Evolutionary conservation across 2,888 invertebrate species (phyloP), one percentile per base, ranked within the genome.

Genomic region (Mesorhabditis belari): DNA sequence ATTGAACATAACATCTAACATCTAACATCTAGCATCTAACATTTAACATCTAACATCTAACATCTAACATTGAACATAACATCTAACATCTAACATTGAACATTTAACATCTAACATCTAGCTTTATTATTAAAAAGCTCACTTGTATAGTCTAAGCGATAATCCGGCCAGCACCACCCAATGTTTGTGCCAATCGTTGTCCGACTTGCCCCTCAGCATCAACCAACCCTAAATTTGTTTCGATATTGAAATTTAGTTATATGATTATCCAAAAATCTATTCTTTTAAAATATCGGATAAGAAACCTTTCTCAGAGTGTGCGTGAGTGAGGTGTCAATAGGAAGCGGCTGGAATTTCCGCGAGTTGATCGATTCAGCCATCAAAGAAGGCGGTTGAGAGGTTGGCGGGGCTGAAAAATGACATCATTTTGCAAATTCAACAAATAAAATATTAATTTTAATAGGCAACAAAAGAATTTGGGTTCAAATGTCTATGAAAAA

Each of bases 81-180:
- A n/a, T n/a, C n/a, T n/a, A n/a, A n/a, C n/a, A n/a, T n/a, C n/a
- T n/a, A n/a, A n/a, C n/a, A n/a, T n/a, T n/a, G n/a, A n/a, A n/a
- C n/a, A n/a, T n/a, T n/a, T n/a, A n/a, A n/a, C n/a, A n/a, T n/a
- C n/a, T n/a, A n/a, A n/a, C n/a, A n/a, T n/a, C n/a, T n/a, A n/a
- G n/a, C n/a, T n/a, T n/a, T 21, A 21, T 49, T n/a, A 6, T 6
- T 50, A 57, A 57, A 49, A 21, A 52, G 24, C 12, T 26, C n/a
- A 75, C 74, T 73, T 80, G 69, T 77, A 80, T 25, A 80, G 57
- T 59, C 74, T 76, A 56, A 80, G 61, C 17, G 70, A 69, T 3
- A 80, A 66, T 35, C 79, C 79, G 24, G 77, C 76, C 51, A 80
- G 63, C 1, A 80, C 80, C 5, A 78, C 80, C 80, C 80, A 80